Evolutionary conservation across 23 tunicate species (phyloP).

Genomic region (Halocynthia roretzi): DNA sequence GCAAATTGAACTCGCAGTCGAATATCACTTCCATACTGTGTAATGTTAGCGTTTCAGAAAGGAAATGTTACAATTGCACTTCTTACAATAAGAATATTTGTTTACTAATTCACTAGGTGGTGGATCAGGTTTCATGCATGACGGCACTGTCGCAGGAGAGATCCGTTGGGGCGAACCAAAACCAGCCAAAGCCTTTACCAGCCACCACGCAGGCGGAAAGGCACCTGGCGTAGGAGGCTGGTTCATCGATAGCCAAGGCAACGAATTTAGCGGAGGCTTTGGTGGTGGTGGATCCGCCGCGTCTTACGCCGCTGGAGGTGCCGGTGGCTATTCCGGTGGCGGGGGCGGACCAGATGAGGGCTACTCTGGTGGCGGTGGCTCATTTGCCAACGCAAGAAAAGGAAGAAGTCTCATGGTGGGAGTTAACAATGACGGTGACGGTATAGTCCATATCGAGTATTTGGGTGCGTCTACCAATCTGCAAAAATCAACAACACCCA

Average conservation of each 20-base stretch:
- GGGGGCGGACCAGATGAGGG: conserved; percentile 93
- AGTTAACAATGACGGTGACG: conserved; percentile 55
- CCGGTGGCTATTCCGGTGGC: conserved; percentile 99
- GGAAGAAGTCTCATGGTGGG: conserved; percentile 22
- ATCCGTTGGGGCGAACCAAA: conserved; percentile 45
- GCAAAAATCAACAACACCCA: not conserved
- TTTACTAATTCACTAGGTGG: conserved; percentile 41
- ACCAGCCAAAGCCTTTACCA: conserved; percentile 65
- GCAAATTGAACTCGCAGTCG: not conserved
- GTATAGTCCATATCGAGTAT: conserved; percentile 63
- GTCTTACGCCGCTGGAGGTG: conserved; percentile 85
- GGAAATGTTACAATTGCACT: not conserved
- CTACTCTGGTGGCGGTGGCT: conserved; percentile 95
- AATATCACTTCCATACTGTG: not conserved
- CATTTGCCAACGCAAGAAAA: conserved; percentile 33
- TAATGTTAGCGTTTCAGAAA: not conserved
- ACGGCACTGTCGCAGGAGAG: conserved; percentile 66
- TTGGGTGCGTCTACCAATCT: conserved; percentile 34
- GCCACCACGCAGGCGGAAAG: conserved; percentile 22
- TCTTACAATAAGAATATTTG: not conserved
- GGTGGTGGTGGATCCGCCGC: conserved; percentile 99
- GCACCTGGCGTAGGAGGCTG: conserved; percentile 47
- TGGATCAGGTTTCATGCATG: conserved; percentile 71
- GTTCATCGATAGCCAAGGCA: conserved; percentile 34
- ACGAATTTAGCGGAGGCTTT: conserved; percentile 80